Conservation (phyloP, 2,113 vertebrate species). For the Osmerus eperlanus region DNA sequence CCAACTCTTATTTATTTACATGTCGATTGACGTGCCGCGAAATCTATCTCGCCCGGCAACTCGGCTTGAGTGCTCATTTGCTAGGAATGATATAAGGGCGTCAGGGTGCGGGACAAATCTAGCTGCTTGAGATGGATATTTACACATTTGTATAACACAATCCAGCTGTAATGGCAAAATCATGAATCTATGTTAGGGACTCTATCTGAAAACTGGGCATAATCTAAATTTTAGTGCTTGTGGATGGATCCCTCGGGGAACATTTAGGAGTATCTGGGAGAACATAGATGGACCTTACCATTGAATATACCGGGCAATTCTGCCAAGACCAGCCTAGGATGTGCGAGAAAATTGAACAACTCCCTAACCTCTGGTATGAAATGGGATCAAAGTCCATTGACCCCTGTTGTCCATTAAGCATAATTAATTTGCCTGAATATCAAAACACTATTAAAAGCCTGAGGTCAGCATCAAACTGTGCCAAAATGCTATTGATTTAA, state of each 20-base stretch:
- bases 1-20: slow-evolving; percentile 12
- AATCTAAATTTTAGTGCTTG: slow-evolving; percentile 65
- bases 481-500: slow-evolving; percentile 63
- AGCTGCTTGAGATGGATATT: slow-evolving; percentile 57
- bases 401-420: slow-evolving; percentile 74
- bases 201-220: slow-evolving; percentile 60
- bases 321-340: slow-evolving; percentile 18
- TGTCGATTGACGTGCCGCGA: not conserved
- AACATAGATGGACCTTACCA: slow-evolving; percentile 28
- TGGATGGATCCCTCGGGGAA: slow-evolving; percentile 63
- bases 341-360: not conserved
- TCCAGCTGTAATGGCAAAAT: slow-evolving; percentile 51
- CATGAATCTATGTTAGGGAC: slow-evolving; percentile 59
- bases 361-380: slow-evolving; percentile 49
- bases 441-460: slow-evolving; percentile 78
- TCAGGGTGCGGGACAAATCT: slow-evolving; percentile 34
- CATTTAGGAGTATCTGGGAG: slow-evolving; percentile 59
- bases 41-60: not conserved
- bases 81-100: not conserved
- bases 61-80: not conserved
- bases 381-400: slow-evolving; percentile 80
- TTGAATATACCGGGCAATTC: not conserved
- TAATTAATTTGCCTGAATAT: slow-evolving; percentile 87
- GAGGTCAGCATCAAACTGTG: slow-evolving; percentile 69
- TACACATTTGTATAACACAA: slow-evolving; percentile 53